Evolutionary conservation across 92 coral and sea anemone species (phyloP).

Genomic region (Actinostola sp.): DNA sequence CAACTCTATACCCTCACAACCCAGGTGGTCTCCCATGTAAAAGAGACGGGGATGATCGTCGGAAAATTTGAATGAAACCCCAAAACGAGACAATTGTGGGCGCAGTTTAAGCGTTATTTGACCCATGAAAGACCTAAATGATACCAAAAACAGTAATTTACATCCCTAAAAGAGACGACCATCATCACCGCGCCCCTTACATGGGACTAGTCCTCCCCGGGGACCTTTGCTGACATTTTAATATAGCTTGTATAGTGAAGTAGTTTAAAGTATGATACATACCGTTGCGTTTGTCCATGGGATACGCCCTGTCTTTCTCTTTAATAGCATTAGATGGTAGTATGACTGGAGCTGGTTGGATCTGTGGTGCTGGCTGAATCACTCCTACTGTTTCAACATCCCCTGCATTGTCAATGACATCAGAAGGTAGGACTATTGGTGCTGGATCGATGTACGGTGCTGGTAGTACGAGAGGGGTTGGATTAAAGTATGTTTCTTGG

Average conservation of each 20-base stretch:
- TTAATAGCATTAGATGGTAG: constrained; percentile 71
- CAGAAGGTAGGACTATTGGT: constrained; percentile 71
- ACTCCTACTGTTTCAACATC: constrained; percentile 63
- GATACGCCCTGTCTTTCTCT: constrained; percentile 70
- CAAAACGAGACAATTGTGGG: too few relatives aligned
- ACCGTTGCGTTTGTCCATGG: constrained; percentile 48
- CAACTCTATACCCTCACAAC: too few relatives aligned
- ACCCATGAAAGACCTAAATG: too few relatives aligned
- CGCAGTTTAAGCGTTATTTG: too few relatives aligned
- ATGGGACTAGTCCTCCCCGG: too few relatives aligned
- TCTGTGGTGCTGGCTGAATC: constrained; percentile 73
- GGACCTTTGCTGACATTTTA: not conserved
- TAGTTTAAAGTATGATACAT: not conserved
- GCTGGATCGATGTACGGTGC: constrained; percentile 57
- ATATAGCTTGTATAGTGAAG: not conserved
- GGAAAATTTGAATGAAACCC: too few relatives aligned
- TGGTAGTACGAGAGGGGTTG: constrained; percentile 41
- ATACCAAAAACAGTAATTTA: too few relatives aligned
- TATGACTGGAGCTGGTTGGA: constrained; percentile 82
- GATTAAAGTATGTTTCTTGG: constrained; percentile 19
- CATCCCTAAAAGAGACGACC: too few relatives aligned
- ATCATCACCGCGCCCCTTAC: too few relatives aligned
- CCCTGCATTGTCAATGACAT: constrained; percentile 57
- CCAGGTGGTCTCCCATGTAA: too few relatives aligned
- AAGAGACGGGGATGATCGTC: too few relatives aligned